Conservation (phyloP, 2,797 vertebrate species). For the Neosalanx taihuensis region DNA sequence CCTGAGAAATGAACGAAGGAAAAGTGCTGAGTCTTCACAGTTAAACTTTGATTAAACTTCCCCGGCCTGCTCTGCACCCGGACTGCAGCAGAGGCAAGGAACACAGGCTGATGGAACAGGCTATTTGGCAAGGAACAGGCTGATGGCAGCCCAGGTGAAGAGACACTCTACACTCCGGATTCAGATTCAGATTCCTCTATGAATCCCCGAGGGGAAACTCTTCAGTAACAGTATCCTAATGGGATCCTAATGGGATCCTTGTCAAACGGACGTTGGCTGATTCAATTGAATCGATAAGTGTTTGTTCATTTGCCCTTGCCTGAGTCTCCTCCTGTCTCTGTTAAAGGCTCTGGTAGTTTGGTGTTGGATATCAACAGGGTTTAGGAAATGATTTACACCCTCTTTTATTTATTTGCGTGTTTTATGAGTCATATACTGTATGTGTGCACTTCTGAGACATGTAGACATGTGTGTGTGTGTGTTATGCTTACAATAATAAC, state of each 20-base stretch:
- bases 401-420: conserved; percentile 15
- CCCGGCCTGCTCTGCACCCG: background rate
- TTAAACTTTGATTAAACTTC: background rate
- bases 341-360: background rate
- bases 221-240: too few relatives aligned
- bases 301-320: background rate
- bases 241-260: background rate
- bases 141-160: conserved; percentile 11
- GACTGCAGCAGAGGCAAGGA: background rate
- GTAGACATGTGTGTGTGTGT: conserved; percentile 6
- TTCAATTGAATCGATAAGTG: conserved; percentile 3
- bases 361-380: background rate
- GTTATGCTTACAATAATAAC: conserved; percentile 9
- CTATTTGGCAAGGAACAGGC: conserved; percentile 4
- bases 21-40: background rate
- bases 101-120: conserved; percentile 9
- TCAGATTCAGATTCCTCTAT: too few relatives aligned
- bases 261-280: background rate
- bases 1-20: background rate
- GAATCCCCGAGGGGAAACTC: too few relatives aligned
- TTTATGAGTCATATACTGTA: conserved; percentile 36
- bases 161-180: background rate
- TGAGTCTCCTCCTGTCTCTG: background rate
- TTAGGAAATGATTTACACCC: background rate
- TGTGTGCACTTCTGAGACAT: conserved; percentile 24